Base-by-base conservation (phyloP, 37 sponge, comb jelly and placozoan genomes). In the Tethya wilhelma region DNA sequence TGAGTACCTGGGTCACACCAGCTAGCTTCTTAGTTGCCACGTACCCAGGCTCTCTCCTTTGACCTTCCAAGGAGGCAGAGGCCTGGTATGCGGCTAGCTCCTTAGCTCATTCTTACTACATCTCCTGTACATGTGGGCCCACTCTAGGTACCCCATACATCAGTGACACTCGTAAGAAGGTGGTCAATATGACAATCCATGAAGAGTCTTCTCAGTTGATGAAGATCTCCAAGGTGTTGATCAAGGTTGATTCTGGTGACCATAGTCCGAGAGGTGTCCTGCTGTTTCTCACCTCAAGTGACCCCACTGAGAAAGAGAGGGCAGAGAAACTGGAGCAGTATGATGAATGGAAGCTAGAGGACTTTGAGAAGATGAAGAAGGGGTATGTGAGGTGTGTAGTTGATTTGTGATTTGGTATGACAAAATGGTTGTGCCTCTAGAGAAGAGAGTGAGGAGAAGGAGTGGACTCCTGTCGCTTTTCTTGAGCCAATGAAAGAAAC, bases 141-240 rank as follows among this genome's bases (percentile, higher is more conserved):
- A n/a, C n/a, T n/a, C n/a, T n/a, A n/a, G n/a, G n/a, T n/a, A n/a
- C n/a, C n/a, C n/a, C n/a, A 0, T 91, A 86, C 62, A 64, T 86
- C 37, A 91, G 83, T 68, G 82, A 32, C 0, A 46, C 71, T 25
- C 84, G 79, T 11, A 82, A 83, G 59, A 79, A 73, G 39, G 65
- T 82, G 5, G 83, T 91, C 23, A 86, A 77, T 12, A 28, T 86
- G 28, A 29, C 82, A 19, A 38, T 86, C 25, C 31, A 67, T 44
- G 74, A 86, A 53, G 63, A 81, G 37, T 49, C 75, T 26, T 55
- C 25, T 26, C 56, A 26, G 44, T 11, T 81, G 4, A 38, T 88
- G 33, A 39, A 20, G 43, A 26, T 69, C n/a, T 42, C 69, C 38
- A 88, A 40, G 70, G 23, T 81, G 2, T 44, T 59, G 40, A 43